phyloP scores from a whole-genome alignment of 2,113 vertebrate species.

The Pteropus alecto region DNA sequence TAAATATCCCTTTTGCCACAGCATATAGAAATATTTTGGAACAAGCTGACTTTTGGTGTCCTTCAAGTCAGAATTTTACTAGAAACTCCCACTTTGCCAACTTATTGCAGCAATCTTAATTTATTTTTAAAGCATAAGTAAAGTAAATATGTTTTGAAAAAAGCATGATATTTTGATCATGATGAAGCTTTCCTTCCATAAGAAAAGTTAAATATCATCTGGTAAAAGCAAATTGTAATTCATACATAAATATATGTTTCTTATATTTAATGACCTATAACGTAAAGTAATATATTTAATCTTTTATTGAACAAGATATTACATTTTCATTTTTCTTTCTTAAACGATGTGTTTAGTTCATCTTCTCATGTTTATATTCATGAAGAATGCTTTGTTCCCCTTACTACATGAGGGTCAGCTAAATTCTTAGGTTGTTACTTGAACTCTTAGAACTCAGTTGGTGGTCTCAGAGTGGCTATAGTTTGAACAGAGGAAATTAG shows the following conservation, averaged over 20 bases:
- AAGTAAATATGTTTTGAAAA: background rate
- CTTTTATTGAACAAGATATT: conserved; percentile 1
- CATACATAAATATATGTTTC: background rate
- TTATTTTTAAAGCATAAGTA: conserved; percentile 15
- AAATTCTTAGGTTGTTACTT: background rate
- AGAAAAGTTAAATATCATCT: background rate
- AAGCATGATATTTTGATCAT: background rate
- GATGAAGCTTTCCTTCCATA: background rate
- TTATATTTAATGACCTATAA: conserved; percentile 11
- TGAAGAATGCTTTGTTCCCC: background rate
- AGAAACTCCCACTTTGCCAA: conserved; percentile 5
- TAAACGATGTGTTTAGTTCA: background rate
- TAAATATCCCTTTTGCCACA: conserved; percentile 26
- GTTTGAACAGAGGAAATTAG: background rate
- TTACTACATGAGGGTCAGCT: background rate
- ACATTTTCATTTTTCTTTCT: background rate
- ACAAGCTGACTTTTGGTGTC: background rate
- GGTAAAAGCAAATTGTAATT: background rate
- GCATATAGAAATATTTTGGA: conserved; percentile 26
- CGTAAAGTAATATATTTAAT: conserved; percentile 12
- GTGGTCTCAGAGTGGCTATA: background rate
- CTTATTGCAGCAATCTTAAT: background rate
- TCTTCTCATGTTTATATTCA: conserved; percentile 22
- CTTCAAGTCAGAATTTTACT: conserved; percentile 14
- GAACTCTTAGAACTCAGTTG: background rate